A percentile compares a stretch with the other conserved stretches of the same genome.
Evolutionary conservation across 2,113 vertebrate species (phyloP).

Genomic region (Bothrops jararaca): DNA sequence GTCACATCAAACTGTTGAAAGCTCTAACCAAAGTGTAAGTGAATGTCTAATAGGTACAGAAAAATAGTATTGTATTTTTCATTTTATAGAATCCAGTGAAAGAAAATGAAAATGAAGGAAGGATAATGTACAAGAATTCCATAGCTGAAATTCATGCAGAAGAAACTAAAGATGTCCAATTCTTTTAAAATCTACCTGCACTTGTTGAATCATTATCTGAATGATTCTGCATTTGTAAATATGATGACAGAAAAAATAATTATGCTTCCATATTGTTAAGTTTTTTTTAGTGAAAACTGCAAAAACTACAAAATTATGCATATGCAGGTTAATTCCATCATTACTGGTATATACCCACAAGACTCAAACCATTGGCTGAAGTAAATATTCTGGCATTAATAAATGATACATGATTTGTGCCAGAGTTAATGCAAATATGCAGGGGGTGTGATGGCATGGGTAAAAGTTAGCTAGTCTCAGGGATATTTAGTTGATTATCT

Average conservation of each 20-base stretch:
- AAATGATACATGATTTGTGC: not conserved
- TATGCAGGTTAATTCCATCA: not conserved
- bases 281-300: not conserved
- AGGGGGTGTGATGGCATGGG: not conserved
- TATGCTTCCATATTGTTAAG: too few relatives aligned
- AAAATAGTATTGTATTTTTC: conserved; percentile 45
- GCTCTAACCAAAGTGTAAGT: conserved; percentile 35
- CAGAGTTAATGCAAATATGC: not conserved
- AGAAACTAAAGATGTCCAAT: not conserved
- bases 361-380: not conserved
- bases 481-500: not conserved
- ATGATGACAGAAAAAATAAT: not conserved
- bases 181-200: not conserved
- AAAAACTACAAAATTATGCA: not conserved
- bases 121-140: conserved; percentile 27
- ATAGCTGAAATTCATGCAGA: conserved; percentile 17
- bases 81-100: conserved; percentile 55
- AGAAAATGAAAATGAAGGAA: conserved; percentile 30
- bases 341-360: not conserved
- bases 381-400: not conserved
- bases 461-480: not conserved
- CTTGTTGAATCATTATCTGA: not conserved
- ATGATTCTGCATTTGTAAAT: not conserved
- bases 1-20: conserved; percentile 37
- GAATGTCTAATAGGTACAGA: conserved; percentile 54